Base-by-base conservation (phyloP, 2,797 vertebrate species). In the Leuciscus waleckii region DNA sequence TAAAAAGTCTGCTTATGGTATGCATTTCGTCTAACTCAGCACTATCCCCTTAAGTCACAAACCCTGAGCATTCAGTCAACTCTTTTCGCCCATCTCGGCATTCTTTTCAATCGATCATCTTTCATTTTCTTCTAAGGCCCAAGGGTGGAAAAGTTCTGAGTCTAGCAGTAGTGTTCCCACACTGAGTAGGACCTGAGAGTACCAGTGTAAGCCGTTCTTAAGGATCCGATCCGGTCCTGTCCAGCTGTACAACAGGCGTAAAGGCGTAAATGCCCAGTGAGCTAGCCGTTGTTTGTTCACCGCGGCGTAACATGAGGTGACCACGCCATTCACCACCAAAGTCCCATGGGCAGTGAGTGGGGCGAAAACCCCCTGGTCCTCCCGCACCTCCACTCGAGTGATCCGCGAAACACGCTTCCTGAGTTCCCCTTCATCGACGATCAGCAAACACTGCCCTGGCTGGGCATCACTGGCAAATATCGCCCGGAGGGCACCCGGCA, bases 261-360 rank as follows among this genome's bases (percentile, higher is more conserved):
- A 93, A 0, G 97, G 98, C 89, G 93, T 94, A 87, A 99, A 97
- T 46, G 96, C 97, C 94, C 96, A 86, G 92, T 98, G 98, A 2
- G 97, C 98, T 87, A 98, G 91, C 43, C 79, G 82, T 82, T 98
- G 97, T 85, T 95, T 93, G 80, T 96, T 94, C 90, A 99, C 93
- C 3, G 95, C 90, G 0, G 98, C 98, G 0, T 98, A 98, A 93
- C 98, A 99, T 8, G 98, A 99, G 58, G 95, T 95, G 83, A 97
- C 94, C 87, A 98, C 94, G 0, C 96, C 95, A 0, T 98, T 95
- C 83, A 99, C 98, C 91, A 98, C 95, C 87, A 99, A 82, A 0
- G 98, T 98, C 79, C 98, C 98, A 0, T 96, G 96, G 85, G 88
- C 93, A 0, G 98, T 98, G 85, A 99, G 95, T 0, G 98, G 98